Percentiles rank a stretch among this genome's conserved stretches.
Conservation (phyloP, 2,113 vertebrate genomes). For the Bungarus multicinctus region DNA sequence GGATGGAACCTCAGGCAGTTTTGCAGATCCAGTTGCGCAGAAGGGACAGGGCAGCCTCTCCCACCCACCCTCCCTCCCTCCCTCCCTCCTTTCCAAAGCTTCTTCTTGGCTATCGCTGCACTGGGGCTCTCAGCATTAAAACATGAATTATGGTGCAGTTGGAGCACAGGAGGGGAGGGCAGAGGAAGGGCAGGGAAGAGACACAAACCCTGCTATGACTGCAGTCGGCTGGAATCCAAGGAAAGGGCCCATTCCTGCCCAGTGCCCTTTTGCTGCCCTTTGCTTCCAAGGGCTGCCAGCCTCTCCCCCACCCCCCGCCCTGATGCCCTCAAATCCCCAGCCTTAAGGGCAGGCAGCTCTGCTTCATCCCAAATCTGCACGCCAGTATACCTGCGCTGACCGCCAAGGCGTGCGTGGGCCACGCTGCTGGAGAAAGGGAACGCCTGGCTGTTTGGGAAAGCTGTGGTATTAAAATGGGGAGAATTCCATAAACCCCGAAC, state of each 20-base stretch:
- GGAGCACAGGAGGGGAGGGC: background rate
- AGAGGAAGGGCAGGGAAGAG: background rate
- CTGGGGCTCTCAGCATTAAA: background rate
- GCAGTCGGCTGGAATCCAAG: background rate
- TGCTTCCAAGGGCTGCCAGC: background rate
- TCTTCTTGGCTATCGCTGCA: background rate
- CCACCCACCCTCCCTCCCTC: too few relatives aligned
- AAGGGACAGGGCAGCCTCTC: background rate
- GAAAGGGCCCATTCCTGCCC: background rate
- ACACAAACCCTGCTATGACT: background rate
- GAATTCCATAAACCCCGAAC: too few relatives aligned
- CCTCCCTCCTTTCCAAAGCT: too few relatives aligned
- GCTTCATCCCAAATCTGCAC: background rate
- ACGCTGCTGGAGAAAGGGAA: background rate
- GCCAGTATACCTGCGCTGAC: background rate
- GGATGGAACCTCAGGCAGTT: too few relatives aligned
- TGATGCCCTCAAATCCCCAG: background rate
- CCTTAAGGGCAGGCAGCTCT: background rate
- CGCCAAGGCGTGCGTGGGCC: too few relatives aligned
- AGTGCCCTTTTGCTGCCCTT: background rate
- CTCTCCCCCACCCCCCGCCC: background rate
- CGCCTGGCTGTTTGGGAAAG: background rate
- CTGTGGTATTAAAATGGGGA: too few relatives aligned
- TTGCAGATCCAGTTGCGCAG: too few relatives aligned
- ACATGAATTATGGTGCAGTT: background rate